These are phyloP conservation scores for Agelaius tricolor DNA, from an alignment of 2,113 vertebrate species.

Conservation along the genomic window DNA sequence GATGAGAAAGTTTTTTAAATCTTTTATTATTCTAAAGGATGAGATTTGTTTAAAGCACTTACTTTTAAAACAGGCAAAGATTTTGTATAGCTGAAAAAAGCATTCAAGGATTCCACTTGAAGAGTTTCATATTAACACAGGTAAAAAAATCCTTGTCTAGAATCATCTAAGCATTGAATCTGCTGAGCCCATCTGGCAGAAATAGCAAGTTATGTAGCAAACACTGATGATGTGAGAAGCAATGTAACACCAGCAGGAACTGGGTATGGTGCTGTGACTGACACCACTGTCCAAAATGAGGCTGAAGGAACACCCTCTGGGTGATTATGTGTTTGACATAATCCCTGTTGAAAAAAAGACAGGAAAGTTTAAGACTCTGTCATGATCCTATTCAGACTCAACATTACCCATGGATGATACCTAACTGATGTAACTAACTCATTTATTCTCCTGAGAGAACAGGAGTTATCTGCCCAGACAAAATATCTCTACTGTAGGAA, in stretches of 20 bases:
- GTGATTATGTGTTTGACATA: not conserved
- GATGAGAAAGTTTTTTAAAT: not conserved
- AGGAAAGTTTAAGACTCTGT: not conserved
- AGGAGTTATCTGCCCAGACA: not conserved
- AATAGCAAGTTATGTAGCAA: rapidly evolving
- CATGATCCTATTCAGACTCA: not conserved
- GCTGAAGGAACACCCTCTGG: rapidly evolving
- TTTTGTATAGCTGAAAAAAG: not conserved
- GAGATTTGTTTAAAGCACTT: not conserved
- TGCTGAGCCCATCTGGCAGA: not conserved
- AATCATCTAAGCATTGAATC: not conserved
- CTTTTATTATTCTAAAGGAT: not conserved
- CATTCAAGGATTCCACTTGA: not conserved
- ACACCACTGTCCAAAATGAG: not conserved
- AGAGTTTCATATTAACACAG: not conserved
- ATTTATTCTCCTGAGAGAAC: not conserved
- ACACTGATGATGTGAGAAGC: not conserved
- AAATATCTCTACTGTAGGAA: not conserved
- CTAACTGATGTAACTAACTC: not conserved
- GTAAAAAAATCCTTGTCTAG: not conserved
- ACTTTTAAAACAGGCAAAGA: not conserved
- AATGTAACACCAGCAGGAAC: not conserved
- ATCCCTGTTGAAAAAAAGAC: not conserved
- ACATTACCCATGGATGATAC: not conserved
- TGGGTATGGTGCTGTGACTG: not conserved